Conservation (phyloP, 2,113 vertebrate genomes). For the Myotis brandtii region DNA sequence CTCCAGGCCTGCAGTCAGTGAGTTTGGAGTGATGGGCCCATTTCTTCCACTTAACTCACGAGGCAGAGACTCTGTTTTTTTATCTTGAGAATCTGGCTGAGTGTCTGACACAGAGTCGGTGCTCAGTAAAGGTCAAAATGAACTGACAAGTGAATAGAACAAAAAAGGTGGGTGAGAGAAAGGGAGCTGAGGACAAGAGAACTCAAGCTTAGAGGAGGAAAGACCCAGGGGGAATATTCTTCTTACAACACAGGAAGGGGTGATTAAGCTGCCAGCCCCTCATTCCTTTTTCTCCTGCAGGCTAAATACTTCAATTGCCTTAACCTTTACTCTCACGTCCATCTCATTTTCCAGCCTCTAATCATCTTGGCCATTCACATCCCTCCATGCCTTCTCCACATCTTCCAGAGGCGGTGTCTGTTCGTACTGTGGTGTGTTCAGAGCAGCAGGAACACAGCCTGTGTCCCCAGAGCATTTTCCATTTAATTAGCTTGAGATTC, state of each 20-base stretch:
- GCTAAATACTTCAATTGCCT: neutral
- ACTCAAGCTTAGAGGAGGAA: neutral
- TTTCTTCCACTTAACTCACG: neutral
- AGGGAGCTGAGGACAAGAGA: neutral
- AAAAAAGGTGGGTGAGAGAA: neutral
- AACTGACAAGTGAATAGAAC: neutral
- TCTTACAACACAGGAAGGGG: neutral
- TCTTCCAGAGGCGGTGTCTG: neutral
- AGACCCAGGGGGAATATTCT: accelerated
- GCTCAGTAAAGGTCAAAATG: neutral
- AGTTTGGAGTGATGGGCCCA: neutral
- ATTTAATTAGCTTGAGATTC: constrained; percentile 23
- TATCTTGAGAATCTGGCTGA: neutral
- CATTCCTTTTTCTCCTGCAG: neutral
- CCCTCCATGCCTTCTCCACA: neutral
- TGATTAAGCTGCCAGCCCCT: neutral
- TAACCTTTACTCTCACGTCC: neutral
- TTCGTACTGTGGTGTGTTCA: neutral
- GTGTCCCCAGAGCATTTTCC: neutral
- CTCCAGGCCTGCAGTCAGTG: neutral
- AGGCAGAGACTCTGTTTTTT: neutral
- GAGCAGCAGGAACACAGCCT: neutral
- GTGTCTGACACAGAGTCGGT: neutral
- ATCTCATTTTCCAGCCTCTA: neutral
- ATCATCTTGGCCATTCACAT: neutral